Evolutionary conservation across 37 sponge, comb jelly and placozoan species (phyloP).

Genomic region (Chondrilla cf. caribensis): DNA sequence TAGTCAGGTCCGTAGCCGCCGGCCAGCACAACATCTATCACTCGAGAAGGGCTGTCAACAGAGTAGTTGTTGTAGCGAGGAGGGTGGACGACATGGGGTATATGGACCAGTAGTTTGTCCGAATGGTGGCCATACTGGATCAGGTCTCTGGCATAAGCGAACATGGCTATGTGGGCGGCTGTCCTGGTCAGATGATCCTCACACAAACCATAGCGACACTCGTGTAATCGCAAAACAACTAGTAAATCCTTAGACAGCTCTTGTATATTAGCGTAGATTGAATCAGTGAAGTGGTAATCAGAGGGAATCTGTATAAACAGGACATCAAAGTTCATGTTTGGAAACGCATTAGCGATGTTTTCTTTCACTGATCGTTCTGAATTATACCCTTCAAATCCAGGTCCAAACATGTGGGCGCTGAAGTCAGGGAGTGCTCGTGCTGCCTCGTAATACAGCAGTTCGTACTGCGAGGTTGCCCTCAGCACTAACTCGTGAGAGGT

Average conservation of each 20-base stretch:
- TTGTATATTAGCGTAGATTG: not conserved
- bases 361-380: not conserved
- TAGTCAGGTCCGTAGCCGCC: constrained; percentile 1
- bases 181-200: constrained; percentile 4
- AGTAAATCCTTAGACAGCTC: not conserved
- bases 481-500: not conserved
- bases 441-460: not conserved
- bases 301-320: constrained; percentile 24
- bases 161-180: constrained; percentile 8
- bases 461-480: no score
- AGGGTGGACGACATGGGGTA: constrained; percentile 28
- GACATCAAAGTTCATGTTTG: constrained; percentile 11
- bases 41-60: not conserved
- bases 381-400: constrained; percentile 17
- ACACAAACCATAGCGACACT: constrained; percentile 29
- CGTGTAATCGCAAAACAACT: constrained; percentile 25
- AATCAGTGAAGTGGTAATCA: not conserved
- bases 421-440: not conserved
- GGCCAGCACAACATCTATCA: not conserved
- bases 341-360: not conserved
- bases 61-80: constrained; percentile 11
- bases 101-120: constrained; percentile 2
- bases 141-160: constrained; percentile 30
- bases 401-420: constrained; percentile 7
- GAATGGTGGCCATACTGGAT: constrained; percentile 4